These are phyloP conservation scores for Mystacornis crossleyi DNA, from an alignment of 2,113 vertebrate species.

Conservation along the genomic window DNA sequence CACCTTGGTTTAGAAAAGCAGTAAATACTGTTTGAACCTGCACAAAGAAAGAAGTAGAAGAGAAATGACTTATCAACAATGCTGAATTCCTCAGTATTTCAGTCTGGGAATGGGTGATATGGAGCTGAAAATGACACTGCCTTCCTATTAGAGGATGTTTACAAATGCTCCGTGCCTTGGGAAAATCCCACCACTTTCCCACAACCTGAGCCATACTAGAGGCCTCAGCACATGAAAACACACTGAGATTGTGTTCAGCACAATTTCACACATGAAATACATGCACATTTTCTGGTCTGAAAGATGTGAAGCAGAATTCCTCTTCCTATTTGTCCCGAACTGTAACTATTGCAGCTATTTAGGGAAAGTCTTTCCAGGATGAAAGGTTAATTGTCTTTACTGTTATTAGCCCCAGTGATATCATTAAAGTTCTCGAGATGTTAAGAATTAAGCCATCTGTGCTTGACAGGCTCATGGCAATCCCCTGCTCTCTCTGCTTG, in stretches of 20 bases:
- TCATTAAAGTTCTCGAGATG: background rate
- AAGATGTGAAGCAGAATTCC: background rate
- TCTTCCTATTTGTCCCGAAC: background rate
- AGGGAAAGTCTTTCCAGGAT: background rate
- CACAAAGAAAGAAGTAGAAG: background rate
- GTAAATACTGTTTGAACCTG: background rate
- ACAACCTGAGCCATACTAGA: background rate
- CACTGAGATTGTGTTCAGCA: background rate
- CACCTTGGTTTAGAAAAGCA: background rate
- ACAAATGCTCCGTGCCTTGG: background rate
- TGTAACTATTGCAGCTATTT: background rate
- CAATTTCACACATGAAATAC: background rate
- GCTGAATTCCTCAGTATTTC: background rate
- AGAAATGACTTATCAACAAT: background rate
- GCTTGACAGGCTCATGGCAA: background rate
- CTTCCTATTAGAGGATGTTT: background rate
- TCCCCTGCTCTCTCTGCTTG: background rate
- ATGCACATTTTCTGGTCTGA: background rate
- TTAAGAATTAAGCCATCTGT: background rate
- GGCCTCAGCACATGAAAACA: background rate
- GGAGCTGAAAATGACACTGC: background rate
- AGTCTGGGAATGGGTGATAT: background rate
- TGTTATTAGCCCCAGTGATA: background rate
- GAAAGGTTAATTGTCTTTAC: slow-evolving; percentile 5
- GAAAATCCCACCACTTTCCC: background rate